These are phyloP conservation scores for Physocephala rufipes DNA, from an alignment of 2,888 invertebrate species.

Conservation along the genomic window DNA sequence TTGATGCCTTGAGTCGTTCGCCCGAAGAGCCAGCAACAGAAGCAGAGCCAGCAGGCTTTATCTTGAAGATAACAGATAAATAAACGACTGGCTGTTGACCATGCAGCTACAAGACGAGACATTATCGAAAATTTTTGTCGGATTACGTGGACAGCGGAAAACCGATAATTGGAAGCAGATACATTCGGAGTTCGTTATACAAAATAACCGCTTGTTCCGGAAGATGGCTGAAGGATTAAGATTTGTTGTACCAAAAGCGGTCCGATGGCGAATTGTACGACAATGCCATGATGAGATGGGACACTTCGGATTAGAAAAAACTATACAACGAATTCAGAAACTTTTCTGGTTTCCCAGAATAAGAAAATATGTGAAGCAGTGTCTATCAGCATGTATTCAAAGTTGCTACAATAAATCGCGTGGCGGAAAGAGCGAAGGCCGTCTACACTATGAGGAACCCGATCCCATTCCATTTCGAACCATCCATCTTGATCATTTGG, in stretches of 20 bases:
- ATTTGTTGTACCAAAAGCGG: slow-evolving; percentile 41
- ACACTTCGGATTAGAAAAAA: slow-evolving; percentile 45
- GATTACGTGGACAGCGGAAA: slow-evolving; percentile 8
- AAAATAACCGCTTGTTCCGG: slow-evolving; percentile 32
- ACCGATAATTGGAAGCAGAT: slow-evolving; percentile 3
- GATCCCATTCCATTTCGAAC: slow-evolving; percentile 40
- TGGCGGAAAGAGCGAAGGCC: slow-evolving; percentile 28
- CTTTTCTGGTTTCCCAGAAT: slow-evolving; percentile 45
- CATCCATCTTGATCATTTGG: slow-evolving; percentile 42
- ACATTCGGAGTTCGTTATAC: slow-evolving; percentile 26
- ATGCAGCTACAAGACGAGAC: slow-evolving; percentile 39
- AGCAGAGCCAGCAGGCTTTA: slow-evolving; percentile 21
- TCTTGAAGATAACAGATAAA: slow-evolving; percentile 26
- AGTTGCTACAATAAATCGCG: slow-evolving; percentile 38
- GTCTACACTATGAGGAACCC: slow-evolving; percentile 27
- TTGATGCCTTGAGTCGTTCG: slow-evolving; percentile 35
- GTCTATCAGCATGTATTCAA: slow-evolving; percentile 39
- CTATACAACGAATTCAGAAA: slow-evolving; percentile 35
- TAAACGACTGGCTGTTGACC: slow-evolving; percentile 39
- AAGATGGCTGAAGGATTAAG: slow-evolving; percentile 21
- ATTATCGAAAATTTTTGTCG: slow-evolving; percentile 21
- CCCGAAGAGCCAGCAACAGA: slow-evolving; percentile 31
- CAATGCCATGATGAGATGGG: slow-evolving; percentile 42
- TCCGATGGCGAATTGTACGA: slow-evolving; percentile 42
- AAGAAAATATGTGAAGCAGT: slow-evolving; percentile 39